Base-by-base conservation (phyloP, 92 coral and sea anemone species). In the Zoanthus solanderi region DNA sequence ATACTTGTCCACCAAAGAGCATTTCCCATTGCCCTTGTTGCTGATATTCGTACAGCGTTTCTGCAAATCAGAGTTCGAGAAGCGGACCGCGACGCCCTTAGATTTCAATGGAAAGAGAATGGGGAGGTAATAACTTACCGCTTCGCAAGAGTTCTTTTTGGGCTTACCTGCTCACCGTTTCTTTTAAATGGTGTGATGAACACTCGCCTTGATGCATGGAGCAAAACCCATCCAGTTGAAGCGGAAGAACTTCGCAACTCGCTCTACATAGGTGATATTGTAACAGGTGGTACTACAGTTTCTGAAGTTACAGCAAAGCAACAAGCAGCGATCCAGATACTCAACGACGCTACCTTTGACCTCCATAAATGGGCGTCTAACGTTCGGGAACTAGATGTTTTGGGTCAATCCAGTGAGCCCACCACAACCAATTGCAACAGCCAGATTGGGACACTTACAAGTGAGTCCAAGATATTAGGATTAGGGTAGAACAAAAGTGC, bases 301-400 rank as follows among this genome's bases (percentile, higher is more conserved):
- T 29, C 18, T 10, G 72, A 67, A 67, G 31, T 30, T 10, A 67
- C 15, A 17, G 72, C 72, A 67, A 18, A 67, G 37, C 18, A 67
- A 32, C 18, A 67, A 67, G 9, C 32, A 11, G 37, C 72, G 9
- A 67, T 30, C 50, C 48, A 71, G 75, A 71, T 32, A 15, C 75
- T 71, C 75, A 71, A 71, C 48, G 18, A 31, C 37, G 48, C 50
- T 5, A 9, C n/a, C 45, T 71, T 71, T 44, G 45, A 37, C 32
- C 75, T 16, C 14, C 75, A 69, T 34, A 69, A 69, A 31, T 69
- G 75, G 75, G 45, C 75, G 13, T 30, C 75, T 5, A 69, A 69
- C 12, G 42, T 31, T 15, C 48, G 18, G 37, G 72, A 30, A 48
- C 37, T 71, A 10, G 76, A 71, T 12, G 42, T n/a, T 12, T 5